Percentiles rank a stretch among this genome's conserved stretches.
phyloP scores from a whole-genome alignment of 2,797 vertebrate genomes.

The Denticeps clupeoides region DNA sequence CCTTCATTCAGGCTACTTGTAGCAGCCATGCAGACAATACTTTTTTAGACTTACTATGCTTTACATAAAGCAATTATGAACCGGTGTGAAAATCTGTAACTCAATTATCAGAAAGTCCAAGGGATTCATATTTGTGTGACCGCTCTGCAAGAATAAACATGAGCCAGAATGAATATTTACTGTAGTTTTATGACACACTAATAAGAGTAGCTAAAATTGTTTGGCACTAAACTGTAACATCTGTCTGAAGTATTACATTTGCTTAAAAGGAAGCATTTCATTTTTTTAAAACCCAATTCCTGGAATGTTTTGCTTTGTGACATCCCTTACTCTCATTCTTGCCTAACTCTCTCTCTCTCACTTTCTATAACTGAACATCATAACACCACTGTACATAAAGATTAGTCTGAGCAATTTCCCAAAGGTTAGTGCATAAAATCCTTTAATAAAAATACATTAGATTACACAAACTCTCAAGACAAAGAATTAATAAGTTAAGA shows the following conservation, averaged over 20 bases:
- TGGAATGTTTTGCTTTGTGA: constrained; percentile 31
- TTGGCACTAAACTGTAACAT: constrained; percentile 21
- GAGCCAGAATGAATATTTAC: too few species aligned
- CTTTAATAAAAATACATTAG: not conserved
- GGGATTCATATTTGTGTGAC: not conserved
- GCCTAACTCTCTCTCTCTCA: not conserved
- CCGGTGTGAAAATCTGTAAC: too few species aligned
- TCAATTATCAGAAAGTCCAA: too few species aligned
- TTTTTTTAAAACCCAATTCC: constrained; percentile 23
- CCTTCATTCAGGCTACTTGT: too few species aligned
- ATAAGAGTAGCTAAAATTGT: constrained; percentile 20
- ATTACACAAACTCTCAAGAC: constrained; percentile 1
- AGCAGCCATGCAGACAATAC: too few species aligned
- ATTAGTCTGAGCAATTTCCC: constrained; percentile 49
- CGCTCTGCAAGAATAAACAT: too few species aligned
- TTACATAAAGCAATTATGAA: too few species aligned
- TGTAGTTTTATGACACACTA: too few species aligned
- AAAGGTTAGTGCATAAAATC: constrained; percentile 53
- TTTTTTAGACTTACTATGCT: too few species aligned
- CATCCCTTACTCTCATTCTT: constrained; percentile 8
- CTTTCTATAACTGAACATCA: constrained; percentile 44
- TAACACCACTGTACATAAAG: constrained; percentile 44
- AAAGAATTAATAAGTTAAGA: constrained; percentile 40
- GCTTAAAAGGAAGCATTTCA: constrained; percentile 39
- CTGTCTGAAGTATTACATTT: not conserved